Evolutionary conservation across 2,888 invertebrate species (phyloP).

Genomic region (Acanthococcus lagerstroemiae): DNA sequence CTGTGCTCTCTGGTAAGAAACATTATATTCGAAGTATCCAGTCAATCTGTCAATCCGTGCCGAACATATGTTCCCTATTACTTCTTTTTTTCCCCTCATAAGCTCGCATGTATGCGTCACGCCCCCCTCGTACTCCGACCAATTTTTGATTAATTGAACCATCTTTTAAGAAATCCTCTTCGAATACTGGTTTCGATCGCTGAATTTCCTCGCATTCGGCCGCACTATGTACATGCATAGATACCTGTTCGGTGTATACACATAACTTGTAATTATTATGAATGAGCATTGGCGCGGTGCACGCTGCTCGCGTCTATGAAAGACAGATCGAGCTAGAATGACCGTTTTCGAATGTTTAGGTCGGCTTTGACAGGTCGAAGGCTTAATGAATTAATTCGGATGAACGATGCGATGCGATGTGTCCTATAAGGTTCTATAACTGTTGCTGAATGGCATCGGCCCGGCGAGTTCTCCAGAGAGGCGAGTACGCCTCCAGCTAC

Average conservation of each 20-base stretch:
- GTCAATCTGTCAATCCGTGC: constrained; percentile 29
- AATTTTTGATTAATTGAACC: constrained; percentile 30
- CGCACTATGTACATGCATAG: too few species aligned
- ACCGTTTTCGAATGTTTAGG: neutral
- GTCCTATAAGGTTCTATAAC: too few species aligned
- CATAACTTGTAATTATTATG: neutral
- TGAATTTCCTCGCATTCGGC: neutral
- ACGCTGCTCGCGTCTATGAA: neutral
- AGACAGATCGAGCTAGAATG: neutral
- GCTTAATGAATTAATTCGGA: constrained; percentile 26
- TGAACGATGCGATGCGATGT: constrained; percentile 15
- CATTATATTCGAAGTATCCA: constrained; percentile 21
- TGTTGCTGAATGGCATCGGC: too few species aligned
- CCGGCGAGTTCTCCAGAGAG: too few species aligned
- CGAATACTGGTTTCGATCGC: constrained; percentile 3
- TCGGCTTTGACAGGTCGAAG: constrained; percentile 6
- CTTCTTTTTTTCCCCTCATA: too few species aligned
- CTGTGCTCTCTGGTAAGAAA: constrained; percentile 10
- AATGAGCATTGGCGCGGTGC: neutral
- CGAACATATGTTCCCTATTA: constrained; percentile 25
- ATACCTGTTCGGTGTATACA: neutral
- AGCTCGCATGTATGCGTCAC: constrained; percentile 13
- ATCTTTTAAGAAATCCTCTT: constrained; percentile 9
- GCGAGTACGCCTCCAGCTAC: too few species aligned
- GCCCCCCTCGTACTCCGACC: constrained; percentile 5